A percentile compares a stretch with the other conserved stretches of the same genome.
phyloP scores from a whole-genome alignment of 2,888 invertebrate species.

The Noctua comes region DNA sequence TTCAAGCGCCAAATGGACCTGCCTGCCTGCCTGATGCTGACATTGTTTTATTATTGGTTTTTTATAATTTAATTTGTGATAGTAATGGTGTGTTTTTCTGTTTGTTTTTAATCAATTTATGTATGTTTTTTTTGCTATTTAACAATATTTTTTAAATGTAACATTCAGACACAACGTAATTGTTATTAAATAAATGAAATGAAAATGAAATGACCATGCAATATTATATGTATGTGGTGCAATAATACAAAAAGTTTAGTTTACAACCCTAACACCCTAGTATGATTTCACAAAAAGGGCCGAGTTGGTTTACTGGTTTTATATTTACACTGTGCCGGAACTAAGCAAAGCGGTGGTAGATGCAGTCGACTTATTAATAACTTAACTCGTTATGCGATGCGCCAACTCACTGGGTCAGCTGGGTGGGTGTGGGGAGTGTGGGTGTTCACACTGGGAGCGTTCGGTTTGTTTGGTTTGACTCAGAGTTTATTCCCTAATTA shows the following conservation, averaged over 20 bases:
- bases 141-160: no score
- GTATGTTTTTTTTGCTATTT: no score
- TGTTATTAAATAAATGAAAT: no score
- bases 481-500: not conserved
- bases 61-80: no score
- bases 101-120: no score
- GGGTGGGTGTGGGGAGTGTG: not conserved
- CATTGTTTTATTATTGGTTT: no score
- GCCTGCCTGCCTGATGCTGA: no score
- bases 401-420: not conserved
- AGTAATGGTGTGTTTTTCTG: no score
- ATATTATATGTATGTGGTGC: not conserved
- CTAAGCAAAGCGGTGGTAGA: not conserved
- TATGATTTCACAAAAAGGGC: not conserved
- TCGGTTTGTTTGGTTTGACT: not conserved
- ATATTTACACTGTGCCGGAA: not conserved
- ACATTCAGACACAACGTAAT: no score
- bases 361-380: slow-evolving; percentile 31
- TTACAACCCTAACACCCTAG: not conserved
- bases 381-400: slow-evolving; percentile 6
- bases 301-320: not conserved
- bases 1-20: not conserved
- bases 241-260: not conserved
- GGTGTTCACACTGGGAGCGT: not conserved
- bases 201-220: no score